Conservation (phyloP, 2,888 invertebrate species). For the Hirudinaria manillensis region DNA sequence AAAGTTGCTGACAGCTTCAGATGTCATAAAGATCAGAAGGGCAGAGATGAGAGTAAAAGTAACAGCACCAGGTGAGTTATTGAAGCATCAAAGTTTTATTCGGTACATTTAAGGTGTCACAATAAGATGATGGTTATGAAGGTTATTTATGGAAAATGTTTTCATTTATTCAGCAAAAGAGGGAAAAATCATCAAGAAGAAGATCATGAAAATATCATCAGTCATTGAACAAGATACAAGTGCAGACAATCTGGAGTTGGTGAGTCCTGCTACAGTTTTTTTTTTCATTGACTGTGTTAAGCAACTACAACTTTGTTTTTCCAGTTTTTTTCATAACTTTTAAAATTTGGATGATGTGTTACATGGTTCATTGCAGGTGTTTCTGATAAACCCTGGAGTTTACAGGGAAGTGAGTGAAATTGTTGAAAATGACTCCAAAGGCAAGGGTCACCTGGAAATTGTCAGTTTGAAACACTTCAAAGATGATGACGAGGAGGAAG, state of each 20-base stretch:
- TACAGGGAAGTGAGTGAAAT: slow-evolving; percentile 82
- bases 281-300: no score
- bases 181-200: slow-evolving; percentile 71
- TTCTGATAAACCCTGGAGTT: slow-evolving; percentile 82
- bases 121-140: no score
- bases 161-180: slow-evolving; percentile 64
- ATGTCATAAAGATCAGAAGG: slow-evolving; percentile 58
- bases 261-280: slow-evolving; percentile 46
- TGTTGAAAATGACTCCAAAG: slow-evolving; percentile 69
- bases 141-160: background rate
- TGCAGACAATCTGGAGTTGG: slow-evolving; percentile 73
- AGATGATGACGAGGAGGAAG: slow-evolving; percentile 39
- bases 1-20: slow-evolving; percentile 69
- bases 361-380: slow-evolving; percentile 51
- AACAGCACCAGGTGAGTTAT: slow-evolving; percentile 58
- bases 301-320: no score
- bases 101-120: background rate
- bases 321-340: no score
- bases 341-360: background rate
- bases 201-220: slow-evolving; percentile 69
- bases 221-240: slow-evolving; percentile 79
- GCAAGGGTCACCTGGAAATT: slow-evolving; percentile 76
- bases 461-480: slow-evolving; percentile 67
- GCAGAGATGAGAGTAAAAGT: slow-evolving; percentile 29
- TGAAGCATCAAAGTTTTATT: no score